Evolutionary conservation across 2,113 vertebrate species (phyloP).

Genomic region (Lepus timidus): DNA sequence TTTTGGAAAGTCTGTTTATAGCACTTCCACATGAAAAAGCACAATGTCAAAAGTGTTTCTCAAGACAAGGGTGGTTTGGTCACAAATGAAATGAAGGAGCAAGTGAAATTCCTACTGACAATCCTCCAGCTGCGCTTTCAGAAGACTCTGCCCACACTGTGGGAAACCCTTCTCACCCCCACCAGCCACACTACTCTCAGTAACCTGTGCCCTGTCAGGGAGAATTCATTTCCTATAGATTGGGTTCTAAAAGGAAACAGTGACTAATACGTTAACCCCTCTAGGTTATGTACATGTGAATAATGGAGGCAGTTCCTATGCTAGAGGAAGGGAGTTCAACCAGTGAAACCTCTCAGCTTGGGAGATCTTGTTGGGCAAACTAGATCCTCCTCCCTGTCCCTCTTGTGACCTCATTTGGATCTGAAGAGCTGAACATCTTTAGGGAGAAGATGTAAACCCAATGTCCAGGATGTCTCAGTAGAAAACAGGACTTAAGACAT

Average conservation of each 20-base stretch:
- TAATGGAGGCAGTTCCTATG: not conserved
- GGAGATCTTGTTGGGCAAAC: not conserved
- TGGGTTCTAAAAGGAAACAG: slow-evolving; percentile 30
- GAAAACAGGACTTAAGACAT: not conserved
- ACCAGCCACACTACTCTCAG: not conserved
- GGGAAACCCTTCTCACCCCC: not conserved
- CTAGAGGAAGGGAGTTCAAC: not conserved
- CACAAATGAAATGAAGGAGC: not conserved
- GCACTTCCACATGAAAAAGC: slow-evolving; percentile 56
- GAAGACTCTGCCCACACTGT: not conserved
- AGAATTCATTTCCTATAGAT: not conserved
- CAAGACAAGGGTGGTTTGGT: not conserved
- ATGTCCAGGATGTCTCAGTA: not conserved
- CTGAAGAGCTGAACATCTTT: not conserved
- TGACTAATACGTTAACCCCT: not conserved
- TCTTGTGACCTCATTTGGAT: not conserved
- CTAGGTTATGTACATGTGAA: not conserved
- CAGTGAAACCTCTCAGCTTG: not conserved
- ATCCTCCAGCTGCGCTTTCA: not conserved
- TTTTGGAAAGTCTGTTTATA: slow-evolving; percentile 44
- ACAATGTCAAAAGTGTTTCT: slow-evolving; percentile 40
- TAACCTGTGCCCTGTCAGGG: not conserved
- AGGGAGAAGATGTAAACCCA: not conserved
- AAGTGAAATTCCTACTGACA: not conserved
- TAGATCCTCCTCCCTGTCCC: not conserved